These are phyloP conservation scores for Cyprinodon diabolis DNA, from an alignment of 2,797 vertebrate genomes.

Conservation along the genomic window DNA sequence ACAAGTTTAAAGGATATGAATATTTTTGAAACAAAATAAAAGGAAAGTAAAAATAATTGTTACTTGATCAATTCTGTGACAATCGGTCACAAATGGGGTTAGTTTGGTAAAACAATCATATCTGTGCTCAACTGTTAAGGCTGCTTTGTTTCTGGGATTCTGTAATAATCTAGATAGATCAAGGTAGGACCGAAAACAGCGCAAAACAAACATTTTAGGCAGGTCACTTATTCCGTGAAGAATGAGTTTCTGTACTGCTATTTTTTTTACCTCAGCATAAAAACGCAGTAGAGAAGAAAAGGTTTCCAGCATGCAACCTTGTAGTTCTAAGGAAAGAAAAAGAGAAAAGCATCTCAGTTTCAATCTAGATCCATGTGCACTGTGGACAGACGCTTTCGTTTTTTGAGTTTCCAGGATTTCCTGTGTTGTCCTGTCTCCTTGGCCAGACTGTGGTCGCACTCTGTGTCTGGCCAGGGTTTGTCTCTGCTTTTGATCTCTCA, in stretches of 20 bases:
- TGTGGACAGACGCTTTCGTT: slow-evolving; percentile 4
- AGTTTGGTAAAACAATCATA: neutral
- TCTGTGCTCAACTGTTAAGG: neutral
- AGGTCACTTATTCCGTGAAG: neutral
- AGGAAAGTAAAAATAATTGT: neutral
- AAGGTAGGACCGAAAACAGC: neutral
- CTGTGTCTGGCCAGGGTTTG: slow-evolving; percentile 37
- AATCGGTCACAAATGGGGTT: neutral
- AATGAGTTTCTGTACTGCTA: neutral
- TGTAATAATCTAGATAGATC: neutral
- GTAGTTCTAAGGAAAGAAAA: neutral
- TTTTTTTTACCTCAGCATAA: neutral
- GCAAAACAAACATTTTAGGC: neutral
- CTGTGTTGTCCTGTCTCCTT: slow-evolving; percentile 8
- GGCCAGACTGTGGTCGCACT: slow-evolving; percentile 35
- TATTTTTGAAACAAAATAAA: neutral
- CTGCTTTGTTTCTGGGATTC: neutral
- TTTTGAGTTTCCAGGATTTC: slow-evolving; percentile 14
- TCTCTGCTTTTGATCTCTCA: slow-evolving; percentile 44
- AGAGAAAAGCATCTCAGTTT: neutral
- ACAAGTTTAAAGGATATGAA: too few species aligned
- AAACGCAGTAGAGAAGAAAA: slow-evolving; percentile 3
- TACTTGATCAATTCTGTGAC: neutral
- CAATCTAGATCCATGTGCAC: neutral
- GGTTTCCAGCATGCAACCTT: neutral